Evolutionary conservation across 2,888 invertebrate genomes (phyloP).

Genomic region (Matsumyia berberina): DNA sequence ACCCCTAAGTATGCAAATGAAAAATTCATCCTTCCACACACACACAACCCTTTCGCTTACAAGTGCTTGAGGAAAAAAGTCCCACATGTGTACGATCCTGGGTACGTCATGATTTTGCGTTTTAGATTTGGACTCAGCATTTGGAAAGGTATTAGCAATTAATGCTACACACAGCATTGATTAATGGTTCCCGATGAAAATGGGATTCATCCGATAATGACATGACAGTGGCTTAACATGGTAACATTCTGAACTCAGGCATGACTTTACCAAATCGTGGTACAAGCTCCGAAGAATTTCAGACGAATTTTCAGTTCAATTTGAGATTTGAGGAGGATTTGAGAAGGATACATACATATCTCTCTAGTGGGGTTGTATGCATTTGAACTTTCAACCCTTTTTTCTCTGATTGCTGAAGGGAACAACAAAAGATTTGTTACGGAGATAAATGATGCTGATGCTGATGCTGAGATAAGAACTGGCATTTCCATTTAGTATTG

Average conservation of each 20-base stretch:
- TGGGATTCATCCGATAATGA: conserved; percentile 69
- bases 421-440: conserved; percentile 60
- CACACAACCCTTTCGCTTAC: conserved; percentile 57
- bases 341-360: no score
- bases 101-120: conserved; percentile 60
- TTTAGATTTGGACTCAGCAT: conserved; percentile 43
- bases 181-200: conserved; percentile 63
- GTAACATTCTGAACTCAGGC: conserved; percentile 40
- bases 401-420: conserved; percentile 35
- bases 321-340: conserved; percentile 52
- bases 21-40: conserved; percentile 42
- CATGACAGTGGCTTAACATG: conserved; percentile 75
- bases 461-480: conserved; percentile 38
- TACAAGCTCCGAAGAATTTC: background rate
- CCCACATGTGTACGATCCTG: conserved; percentile 61
- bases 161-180: conserved; percentile 65
- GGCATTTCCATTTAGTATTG: conserved; percentile 45
- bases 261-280: conserved; percentile 56
- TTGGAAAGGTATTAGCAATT: conserved; percentile 75
- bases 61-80: conserved; percentile 45
- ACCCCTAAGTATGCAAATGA: conserved; percentile 59
- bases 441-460: conserved; percentile 74
- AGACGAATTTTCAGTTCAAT: conserved; percentile 51
- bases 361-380: conserved; percentile 31
- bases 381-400: conserved; percentile 74